These are phyloP conservation scores for Rhamnusium bicolor DNA, from an alignment of 2,888 invertebrate genomes.

Conservation along the genomic window DNA sequence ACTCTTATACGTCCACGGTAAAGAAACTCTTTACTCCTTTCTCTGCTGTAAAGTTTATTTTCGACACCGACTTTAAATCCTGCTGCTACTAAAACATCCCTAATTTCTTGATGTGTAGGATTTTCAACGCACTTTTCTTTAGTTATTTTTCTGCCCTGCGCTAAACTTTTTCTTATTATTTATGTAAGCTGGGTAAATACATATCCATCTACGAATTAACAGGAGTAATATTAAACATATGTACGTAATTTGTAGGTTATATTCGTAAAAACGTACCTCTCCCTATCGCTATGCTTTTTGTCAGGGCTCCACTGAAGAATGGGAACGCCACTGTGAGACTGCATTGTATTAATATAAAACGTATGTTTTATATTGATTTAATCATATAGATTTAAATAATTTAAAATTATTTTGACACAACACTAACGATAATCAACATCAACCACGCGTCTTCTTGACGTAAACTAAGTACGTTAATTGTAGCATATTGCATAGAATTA, in stretches of 20 bases:
- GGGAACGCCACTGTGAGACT: conserved; percentile 50
- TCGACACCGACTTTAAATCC: conserved; percentile 92
- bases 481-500: too few species aligned
- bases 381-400: neutral
- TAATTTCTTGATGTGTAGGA: conserved; percentile 95
- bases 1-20: conserved; percentile 92
- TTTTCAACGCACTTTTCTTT: conserved; percentile 93
- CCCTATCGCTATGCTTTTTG: conserved; percentile 86
- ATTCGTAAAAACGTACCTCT: conserved; percentile 74
- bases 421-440: neutral
- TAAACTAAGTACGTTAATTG: neutral
- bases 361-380: neutral
- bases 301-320: conserved; percentile 77
- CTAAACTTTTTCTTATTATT: conserved; percentile 93
- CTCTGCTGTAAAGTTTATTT: conserved; percentile 92
- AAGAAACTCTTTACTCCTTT: conserved; percentile 90
- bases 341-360: conserved; percentile 40
- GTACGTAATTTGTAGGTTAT: conserved; percentile 26
- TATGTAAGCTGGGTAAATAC: conserved; percentile 96
- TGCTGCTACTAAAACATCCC: conserved; percentile 89
- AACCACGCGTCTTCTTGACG: neutral
- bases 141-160: conserved; percentile 89
- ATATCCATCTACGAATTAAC: conserved; percentile 85
- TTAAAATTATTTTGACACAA: neutral
- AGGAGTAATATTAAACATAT: conserved; percentile 19